Conservation (phyloP, 2,888 invertebrate genomes). For the Subacronicta megacephala region DNA sequence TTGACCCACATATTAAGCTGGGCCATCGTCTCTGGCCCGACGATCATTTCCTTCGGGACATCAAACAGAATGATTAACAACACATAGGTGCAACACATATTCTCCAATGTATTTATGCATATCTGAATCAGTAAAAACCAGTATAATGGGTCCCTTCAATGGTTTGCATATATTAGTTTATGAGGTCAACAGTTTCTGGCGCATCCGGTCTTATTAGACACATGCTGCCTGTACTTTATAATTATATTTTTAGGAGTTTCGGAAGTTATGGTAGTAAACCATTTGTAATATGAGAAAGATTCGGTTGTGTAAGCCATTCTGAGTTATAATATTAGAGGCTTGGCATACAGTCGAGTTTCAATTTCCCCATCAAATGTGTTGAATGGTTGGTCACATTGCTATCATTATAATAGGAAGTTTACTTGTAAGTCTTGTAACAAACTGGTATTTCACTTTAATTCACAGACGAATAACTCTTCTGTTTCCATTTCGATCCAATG, state of each 20-base stretch:
- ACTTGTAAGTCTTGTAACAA: conserved; percentile 2
- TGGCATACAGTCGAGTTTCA: conserved; percentile 2
- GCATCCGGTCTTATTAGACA: conserved; percentile 44
- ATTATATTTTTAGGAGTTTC: conserved; percentile 32
- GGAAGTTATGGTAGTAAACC: conserved; percentile 19
- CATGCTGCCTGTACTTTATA: conserved; percentile 21
- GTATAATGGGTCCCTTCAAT: conserved; percentile 43
- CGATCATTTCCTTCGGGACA: conserved; percentile 38
- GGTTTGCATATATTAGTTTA: conserved; percentile 44
- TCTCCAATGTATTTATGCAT: conserved; percentile 43
- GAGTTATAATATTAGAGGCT: conserved; percentile 8
- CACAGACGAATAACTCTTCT: conserved; percentile 36
- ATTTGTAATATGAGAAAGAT: conserved; percentile 16
- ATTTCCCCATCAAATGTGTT: background rate
- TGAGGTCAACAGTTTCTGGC: conserved; percentile 47
- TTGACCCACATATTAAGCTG: conserved; percentile 50
- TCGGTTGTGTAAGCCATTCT: conserved; percentile 13
- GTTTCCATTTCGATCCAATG: conserved; percentile 37
- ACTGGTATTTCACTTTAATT: conserved; percentile 33
- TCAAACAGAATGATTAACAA: conserved; percentile 17
- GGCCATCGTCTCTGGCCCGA: conserved; percentile 27
- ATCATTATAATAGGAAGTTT: conserved; percentile 7
- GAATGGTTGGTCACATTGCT: conserved; percentile 1
- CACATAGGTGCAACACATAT: conserved; percentile 11
- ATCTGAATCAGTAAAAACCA: conserved; percentile 46